Base-by-base conservation (phyloP, 2,113 vertebrate species). In the Hiodon tergisus region DNA sequence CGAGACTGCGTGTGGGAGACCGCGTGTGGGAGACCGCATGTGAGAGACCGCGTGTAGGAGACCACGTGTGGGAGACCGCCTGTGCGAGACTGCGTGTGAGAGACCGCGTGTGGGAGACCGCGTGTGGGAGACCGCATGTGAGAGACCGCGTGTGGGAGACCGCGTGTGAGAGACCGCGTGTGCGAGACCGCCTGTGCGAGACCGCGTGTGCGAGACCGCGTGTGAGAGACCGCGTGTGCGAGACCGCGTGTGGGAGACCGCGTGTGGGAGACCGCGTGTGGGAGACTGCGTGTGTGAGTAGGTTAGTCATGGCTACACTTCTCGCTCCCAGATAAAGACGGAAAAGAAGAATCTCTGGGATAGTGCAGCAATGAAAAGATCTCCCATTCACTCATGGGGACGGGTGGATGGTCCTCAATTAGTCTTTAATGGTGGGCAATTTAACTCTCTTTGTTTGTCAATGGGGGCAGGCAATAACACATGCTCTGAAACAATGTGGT, bases 361-460 rank as follows among this genome's bases (percentile, higher is more conserved):
- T 31, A 61, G 61, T 11, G 61, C 62, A 72, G 62, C 17, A 53
- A 31, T 74, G 72, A 74, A 74, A 66, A 60, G 72, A 62, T 16
- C 17, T 53, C 50, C 74, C 65, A 76, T 71, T 76, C 67, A 63
- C 67, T 63, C 17, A 71, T 14, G 47, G 50, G 59, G 58, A 55
- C 55, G 68, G 68, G 55, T 53, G 55, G 67, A 55, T 76, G 67
- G 59, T 71, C 51, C 75, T 70, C 67, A 71, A 71, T 76, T 68
- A 76, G 57, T 62, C 68, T 70, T 76, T 71, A 70, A 76, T 57
- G 59, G 75, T 63, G 68, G 68, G 75, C 60, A 76, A 76, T 76
- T 76, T 76, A 71, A 76, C 75, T 76, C 55, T 59, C 58, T 51
- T 9, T 58, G 53, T 17, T 62, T 57, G 63, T 74, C 63, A 67